phyloP scores from a whole-genome alignment of 2,888 invertebrate species.

The Mythimna impura region DNA sequence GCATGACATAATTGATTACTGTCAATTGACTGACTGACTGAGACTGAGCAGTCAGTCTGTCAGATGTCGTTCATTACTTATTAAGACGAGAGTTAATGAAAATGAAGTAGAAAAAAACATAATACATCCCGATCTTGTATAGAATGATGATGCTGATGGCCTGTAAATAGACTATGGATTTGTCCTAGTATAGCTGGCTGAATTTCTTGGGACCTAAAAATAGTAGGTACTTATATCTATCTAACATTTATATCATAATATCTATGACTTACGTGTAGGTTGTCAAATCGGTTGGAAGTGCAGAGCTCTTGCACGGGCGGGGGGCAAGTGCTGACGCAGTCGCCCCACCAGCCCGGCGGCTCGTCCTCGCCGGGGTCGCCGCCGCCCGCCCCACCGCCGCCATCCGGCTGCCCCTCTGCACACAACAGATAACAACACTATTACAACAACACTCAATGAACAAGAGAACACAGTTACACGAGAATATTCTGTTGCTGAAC shows the following conservation, averaged over 20 bases:
- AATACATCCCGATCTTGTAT: no score
- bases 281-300: constrained; percentile 94
- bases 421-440: constrained; percentile 14
- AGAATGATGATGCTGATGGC: no score
- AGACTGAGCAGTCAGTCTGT: no score
- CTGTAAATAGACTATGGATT: neutral
- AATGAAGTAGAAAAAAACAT: no score
- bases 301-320: constrained; percentile 91
- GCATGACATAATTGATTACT: neutral
- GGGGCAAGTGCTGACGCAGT: constrained; percentile 85
- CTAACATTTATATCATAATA: neutral
- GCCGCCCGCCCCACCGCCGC: constrained; percentile 66
- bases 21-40: neutral
- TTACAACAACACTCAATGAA: neutral
- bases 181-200: neutral
- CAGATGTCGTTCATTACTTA: no score
- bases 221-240: neutral
- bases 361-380: constrained; percentile 65
- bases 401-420: constrained; percentile 67
- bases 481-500: neutral
- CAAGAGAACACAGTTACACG: neutral
- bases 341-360: constrained; percentile 79
- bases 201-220: neutral
- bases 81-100: no score
- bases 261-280: constrained; percentile 92